Conservation (phyloP, 2,113 vertebrate genomes). For the Python bivittatus region DNA sequence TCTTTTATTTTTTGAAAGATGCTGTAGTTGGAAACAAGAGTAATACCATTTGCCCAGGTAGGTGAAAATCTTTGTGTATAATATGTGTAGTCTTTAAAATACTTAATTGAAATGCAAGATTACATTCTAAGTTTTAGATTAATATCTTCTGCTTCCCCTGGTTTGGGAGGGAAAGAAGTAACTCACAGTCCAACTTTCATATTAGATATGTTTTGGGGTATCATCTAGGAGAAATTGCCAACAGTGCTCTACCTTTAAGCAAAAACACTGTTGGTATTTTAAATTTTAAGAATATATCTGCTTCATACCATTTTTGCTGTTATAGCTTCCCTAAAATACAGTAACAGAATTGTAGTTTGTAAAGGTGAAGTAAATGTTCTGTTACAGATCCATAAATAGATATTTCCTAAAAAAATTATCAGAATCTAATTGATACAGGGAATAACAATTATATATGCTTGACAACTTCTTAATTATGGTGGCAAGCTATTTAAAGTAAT, state of each 20-base stretch:
- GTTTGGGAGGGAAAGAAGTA: not conserved
- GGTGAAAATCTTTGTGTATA: conserved; percentile 49
- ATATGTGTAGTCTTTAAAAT: not conserved
- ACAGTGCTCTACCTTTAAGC: not conserved
- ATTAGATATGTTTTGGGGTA: not conserved
- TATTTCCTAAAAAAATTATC: not conserved
- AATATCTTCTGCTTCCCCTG: not conserved
- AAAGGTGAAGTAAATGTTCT: not conserved
- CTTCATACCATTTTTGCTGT: not conserved
- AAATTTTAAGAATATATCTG: not conserved
- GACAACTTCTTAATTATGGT: not conserved
- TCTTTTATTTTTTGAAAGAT: conserved; percentile 74
- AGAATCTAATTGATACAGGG: not conserved
- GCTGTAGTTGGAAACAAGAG: conserved; percentile 83
- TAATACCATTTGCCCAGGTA: conserved; percentile 93
- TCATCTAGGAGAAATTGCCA: not conserved
- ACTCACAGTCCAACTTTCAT: not conserved
- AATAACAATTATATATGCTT: not conserved
- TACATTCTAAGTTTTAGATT: not conserved
- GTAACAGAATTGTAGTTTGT: not conserved
- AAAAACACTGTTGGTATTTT: not conserved
- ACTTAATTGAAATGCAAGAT: not conserved
- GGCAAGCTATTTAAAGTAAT: not conserved
- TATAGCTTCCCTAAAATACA: not conserved
- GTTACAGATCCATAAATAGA: not conserved